Evolutionary conservation across 2,113 vertebrate genomes (phyloP).

Genomic region (Scolopax mira): DNA sequence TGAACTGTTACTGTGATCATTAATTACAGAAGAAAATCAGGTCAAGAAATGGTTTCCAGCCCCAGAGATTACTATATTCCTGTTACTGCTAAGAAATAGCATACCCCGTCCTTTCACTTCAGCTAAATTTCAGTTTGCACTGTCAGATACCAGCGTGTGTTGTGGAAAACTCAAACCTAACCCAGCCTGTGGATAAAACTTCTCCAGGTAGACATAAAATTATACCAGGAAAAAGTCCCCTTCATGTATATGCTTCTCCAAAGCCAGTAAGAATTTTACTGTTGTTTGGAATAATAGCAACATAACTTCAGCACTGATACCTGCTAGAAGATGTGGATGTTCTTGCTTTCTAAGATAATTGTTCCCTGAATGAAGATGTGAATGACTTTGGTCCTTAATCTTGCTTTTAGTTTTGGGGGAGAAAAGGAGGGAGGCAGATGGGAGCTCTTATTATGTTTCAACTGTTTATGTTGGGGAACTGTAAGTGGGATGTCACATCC

Average conservation of each 20-base stretch:
- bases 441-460: slow-evolving; percentile 47
- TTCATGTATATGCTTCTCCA: neutral
- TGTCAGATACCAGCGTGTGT: neutral
- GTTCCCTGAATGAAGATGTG: slow-evolving; percentile 21
- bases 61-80: slow-evolving; percentile 5
- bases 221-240: neutral
- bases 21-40: slow-evolving; percentile 51
- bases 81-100: neutral
- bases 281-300: neutral
- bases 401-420: slow-evolving; percentile 26
- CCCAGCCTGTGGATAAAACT: neutral
- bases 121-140: neutral
- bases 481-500: slow-evolving; percentile 63
- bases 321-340: slow-evolving; percentile 15
- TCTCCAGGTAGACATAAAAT: neutral
- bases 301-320: neutral
- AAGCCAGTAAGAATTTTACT: neutral
- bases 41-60: slow-evolving; percentile 11
- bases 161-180: neutral
- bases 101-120: neutral
- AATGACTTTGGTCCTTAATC: neutral
- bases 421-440: neutral
- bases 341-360: neutral
- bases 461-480: slow-evolving; percentile 55
- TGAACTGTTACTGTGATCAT: neutral